phyloP scores from a whole-genome alignment of 1,140 invertebrate species.

The Drosophila seguyi region DNA sequence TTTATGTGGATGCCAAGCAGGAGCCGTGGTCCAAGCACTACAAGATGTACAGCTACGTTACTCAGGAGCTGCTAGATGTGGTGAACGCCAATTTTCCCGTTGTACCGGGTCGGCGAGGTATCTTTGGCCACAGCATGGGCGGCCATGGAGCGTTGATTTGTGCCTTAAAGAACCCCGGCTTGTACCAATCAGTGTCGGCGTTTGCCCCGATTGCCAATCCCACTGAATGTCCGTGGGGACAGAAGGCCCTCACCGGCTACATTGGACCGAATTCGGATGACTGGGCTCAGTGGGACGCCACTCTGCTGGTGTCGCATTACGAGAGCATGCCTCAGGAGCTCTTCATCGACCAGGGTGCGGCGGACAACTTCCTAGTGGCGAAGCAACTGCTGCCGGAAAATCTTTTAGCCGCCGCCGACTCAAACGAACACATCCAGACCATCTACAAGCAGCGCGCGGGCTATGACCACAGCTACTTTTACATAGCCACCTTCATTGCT shows the following conservation, averaged over 20 bases:
- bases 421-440: constrained; percentile 89
- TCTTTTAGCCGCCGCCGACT: constrained; percentile 90
- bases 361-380: constrained; percentile 92
- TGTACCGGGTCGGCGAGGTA: constrained; percentile 88
- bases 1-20: constrained; percentile 96
- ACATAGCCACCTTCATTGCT: constrained; percentile 96
- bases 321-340: constrained; percentile 93
- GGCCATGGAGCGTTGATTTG: constrained; percentile 98
- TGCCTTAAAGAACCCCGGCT: constrained; percentile 95
- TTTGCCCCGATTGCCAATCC: constrained; percentile 99
- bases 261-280: constrained; percentile 89
- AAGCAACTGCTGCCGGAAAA: constrained; percentile 95
- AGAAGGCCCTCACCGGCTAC: constrained; percentile 95
- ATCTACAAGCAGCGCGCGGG: constrained; percentile 93
- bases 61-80: constrained; percentile 93
- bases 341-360: constrained; percentile 94
- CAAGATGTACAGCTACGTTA: constrained; percentile 98
- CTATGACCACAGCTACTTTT: constrained; percentile 99
- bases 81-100: constrained; percentile 91
- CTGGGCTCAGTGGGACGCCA: constrained; percentile 96
- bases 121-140: constrained; percentile 98
- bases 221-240: constrained; percentile 93
- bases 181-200: constrained; percentile 96
- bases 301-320: constrained; percentile 93
- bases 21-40: constrained; percentile 98